Base-by-base conservation (phyloP, 2,797 vertebrate genomes). In the Novumbra hubbsi region DNA sequence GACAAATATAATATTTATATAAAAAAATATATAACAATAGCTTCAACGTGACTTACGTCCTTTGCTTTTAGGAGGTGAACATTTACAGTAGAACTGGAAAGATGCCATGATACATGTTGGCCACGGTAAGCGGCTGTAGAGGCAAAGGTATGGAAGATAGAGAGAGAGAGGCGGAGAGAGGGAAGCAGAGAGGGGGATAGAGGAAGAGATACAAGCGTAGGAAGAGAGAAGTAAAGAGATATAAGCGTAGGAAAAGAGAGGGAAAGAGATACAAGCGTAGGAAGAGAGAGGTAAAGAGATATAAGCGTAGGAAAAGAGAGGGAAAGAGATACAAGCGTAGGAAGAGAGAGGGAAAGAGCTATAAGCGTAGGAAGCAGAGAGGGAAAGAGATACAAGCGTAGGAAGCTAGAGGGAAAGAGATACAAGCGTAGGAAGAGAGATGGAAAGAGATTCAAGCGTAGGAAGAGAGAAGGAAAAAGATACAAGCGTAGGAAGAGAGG, bases 81-180 rank as follows among this genome's bases (percentile, higher is more conserved):
- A 77, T 78, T 75, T 77, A n/a, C n/a, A n/a, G n/a, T n/a, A 71
- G 68, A 75, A 69, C 14, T 67, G 48, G 19, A 68, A 65, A 70
- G 70, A 67, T 3, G 38, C 62, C 14, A 68, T 17, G 50, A 73
- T 28, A 68, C 68, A 34, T 57, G 21, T 57, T 71, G 85, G 77
- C 80, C 82, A 82, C 80, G 71, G 77, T 83, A 79, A 70, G 74
- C 21, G 19, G 66, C 48, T 21, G 21, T 12, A 49, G 38, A 48
- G 15, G 67, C 14, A 76, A 55, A 11, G 68, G 16, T 32, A 19
- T 21, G 68, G 41, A 55, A 11, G 68, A 15, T 32, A 19, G 21
- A 70, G 41, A 70, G 6, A 60, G 70, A 65, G 48, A 41, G 66
- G 63, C 19, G 45, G 32, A 41, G 70, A 41, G 55, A 71, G 30